Evolutionary conservation across 2,113 vertebrate genomes (phyloP).

Genomic region (Ariopsis seemanni): DNA sequence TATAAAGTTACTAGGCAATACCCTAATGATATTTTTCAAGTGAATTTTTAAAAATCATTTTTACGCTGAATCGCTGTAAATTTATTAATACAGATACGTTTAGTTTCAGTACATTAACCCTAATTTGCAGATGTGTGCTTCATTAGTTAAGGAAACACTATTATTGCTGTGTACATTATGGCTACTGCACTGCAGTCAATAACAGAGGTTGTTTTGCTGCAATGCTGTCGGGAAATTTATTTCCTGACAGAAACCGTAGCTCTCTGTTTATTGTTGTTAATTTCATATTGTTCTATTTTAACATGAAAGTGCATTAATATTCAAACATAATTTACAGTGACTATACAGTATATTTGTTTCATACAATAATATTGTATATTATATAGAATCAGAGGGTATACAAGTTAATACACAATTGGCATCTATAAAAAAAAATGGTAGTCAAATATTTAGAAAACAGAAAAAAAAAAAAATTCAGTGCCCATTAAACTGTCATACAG

Average conservation of each 20-base stretch:
- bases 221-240: slow-evolving; percentile 64
- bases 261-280: slow-evolving; percentile 45
- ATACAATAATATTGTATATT: slow-evolving; percentile 44
- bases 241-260: slow-evolving; percentile 59
- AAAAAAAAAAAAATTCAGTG: slow-evolving; percentile 55
- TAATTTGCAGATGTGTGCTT: slow-evolving; percentile 36
- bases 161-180: slow-evolving; percentile 76
- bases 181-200: slow-evolving; percentile 66
- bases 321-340: slow-evolving; percentile 68
- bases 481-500: slow-evolving; percentile 70
- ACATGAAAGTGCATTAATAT: slow-evolving; percentile 66
- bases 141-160: slow-evolving; percentile 24
- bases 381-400: slow-evolving; percentile 68
- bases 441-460: slow-evolving; percentile 51
- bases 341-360: slow-evolving; percentile 62
- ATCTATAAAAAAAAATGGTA: slow-evolving; percentile 73
- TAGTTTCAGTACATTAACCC: slow-evolving; percentile 1
- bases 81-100: neutral
- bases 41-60: neutral
- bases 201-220: slow-evolving; percentile 71
- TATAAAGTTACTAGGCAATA: neutral
- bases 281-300: slow-evolving; percentile 41
- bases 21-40: neutral
- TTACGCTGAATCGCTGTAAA: neutral
- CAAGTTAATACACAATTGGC: slow-evolving; percentile 73